Conservation (phyloP, 2,888 invertebrate genomes). For the Melipona beecheii region DNA sequence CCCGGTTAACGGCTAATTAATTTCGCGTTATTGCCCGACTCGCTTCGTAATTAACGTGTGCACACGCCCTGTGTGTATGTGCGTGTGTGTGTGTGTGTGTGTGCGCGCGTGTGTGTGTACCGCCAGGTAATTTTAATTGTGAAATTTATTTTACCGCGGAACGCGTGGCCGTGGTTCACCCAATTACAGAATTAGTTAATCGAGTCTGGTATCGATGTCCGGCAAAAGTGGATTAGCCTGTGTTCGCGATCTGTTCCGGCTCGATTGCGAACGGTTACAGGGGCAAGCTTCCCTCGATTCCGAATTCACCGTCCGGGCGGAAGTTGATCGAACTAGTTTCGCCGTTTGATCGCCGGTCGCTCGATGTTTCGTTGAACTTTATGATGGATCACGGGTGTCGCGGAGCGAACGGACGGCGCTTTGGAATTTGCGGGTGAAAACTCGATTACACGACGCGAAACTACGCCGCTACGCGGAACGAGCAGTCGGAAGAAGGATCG, state of each 20-base stretch:
- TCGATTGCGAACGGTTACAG: not conserved
- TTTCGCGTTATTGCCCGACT: conserved; percentile 30
- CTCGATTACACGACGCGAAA: not conserved
- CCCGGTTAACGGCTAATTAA: conserved; percentile 41
- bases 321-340: not conserved
- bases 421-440: not conserved
- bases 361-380: conserved; percentile 9
- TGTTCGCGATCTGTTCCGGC: conserved; percentile 1
- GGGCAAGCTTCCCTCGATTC: not conserved
- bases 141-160: conserved; percentile 26
- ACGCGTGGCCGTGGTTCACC: conserved; percentile 10
- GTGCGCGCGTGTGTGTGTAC: not conserved
- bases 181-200: conserved; percentile 40
- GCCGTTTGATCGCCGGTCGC: not conserved
- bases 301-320: not conserved
- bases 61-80: not conserved
- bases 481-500: no score
- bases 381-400: not conserved
- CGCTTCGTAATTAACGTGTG: conserved; percentile 25
- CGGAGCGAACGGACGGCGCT: not conserved
- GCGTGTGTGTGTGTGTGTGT: no score
- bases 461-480: no score
- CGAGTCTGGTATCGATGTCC: conserved; percentile 18
- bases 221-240: conserved; percentile 9
- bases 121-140: conserved; percentile 27